Base-by-base conservation (phyloP, 2,888 invertebrate species). In the Pseudococcus longispinus region DNA sequence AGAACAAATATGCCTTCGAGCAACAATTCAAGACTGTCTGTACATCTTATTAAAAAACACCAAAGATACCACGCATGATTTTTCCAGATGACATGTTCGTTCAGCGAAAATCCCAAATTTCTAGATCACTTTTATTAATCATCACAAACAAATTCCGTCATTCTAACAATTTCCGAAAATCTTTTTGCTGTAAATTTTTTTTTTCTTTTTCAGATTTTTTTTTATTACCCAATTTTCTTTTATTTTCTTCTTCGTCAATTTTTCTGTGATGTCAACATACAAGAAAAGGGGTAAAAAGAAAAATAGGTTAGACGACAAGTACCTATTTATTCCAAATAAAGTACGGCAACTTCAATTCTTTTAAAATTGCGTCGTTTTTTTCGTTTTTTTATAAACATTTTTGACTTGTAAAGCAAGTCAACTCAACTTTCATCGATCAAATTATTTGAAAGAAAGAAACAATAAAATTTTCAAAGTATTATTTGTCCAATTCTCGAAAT, bases 1-100 rank as follows among this genome's bases (percentile, higher is more conserved):
- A 23, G 60, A 60, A 60, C 23, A 55, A 70, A 70, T 65, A 29
- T 70, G 70, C 70, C 29, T 70, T 70, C 70, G 26, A 70, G 29
- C n/a, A 18, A 70, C 70, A 70, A 70, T 70, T 60, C 60, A 23
- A 60, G 11, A 60, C 20, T 60, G 23, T 60, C 60, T 20, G 15
- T 20, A 23, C 11, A 60, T 23, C 23, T 20, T 60, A 23, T 37
- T 23, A 60, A 9, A 3, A 60, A 60, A 60, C 20, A 60, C 20
- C 11, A 23, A 51, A n/a, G 3, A 1, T 23, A 60, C 11, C 8
- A 23, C 20, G 60, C 23, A 60, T 11, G 20, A 13, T 20, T 60
- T 60, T 60, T 9, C 23, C 60, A 60, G 15, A n/a, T 60, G 8
- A 60, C 23, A 23, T 60, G 51, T 15, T 51, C 51, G 3, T 5